Base-by-base conservation (phyloP, 2,888 invertebrate species). In the Troides helena region DNA sequence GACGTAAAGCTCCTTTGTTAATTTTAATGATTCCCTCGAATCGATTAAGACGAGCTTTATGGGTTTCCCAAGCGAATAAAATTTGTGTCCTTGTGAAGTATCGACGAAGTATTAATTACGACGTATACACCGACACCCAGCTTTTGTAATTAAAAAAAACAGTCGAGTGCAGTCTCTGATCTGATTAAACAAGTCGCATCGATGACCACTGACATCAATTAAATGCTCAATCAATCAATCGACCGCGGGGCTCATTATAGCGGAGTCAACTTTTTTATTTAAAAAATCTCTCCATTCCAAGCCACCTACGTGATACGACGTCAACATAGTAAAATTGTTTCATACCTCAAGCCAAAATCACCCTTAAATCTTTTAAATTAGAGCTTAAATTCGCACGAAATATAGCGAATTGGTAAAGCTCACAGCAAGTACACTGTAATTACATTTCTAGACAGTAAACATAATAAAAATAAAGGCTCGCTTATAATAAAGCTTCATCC, bases 401-500 rank as follows among this genome's bases (percentile, higher is more conserved):
- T 61, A 67, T 75, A 73, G 72, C 72, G 73, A 72, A 74, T 74
- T 62, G 25, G 58, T 57, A 46, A 46, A 71, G 71, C 71, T 72
- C 67, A 69, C 73, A 67, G 77, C 75, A 76, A 77, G 82, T 78
- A 80, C 79, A 77, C 75, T 80, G 80, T 86, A 85, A 87, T 87
- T 87, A 87, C 85, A 80, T 81, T 81, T 80, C 85, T 84, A 84
- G 84, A 82, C 82, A 78, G 80, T 79, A 78, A 78, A 78, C 75
- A 78, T 82, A 84, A 82, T 82, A 84, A 84, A 84, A 85, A 81
- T 77, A 76, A 62, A 77, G 78, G 77, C 77, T 74, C 76, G 76
- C 77, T 76, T 72, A 80, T 75, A 80, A 86, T 82, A 87, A 86
- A 86, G 84, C 81, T 80, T 74, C 86, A 88, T 89, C 88, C 88